Evolutionary conservation across 2,113 vertebrate species (phyloP).

Genomic region (Steatornis caripensis): DNA sequence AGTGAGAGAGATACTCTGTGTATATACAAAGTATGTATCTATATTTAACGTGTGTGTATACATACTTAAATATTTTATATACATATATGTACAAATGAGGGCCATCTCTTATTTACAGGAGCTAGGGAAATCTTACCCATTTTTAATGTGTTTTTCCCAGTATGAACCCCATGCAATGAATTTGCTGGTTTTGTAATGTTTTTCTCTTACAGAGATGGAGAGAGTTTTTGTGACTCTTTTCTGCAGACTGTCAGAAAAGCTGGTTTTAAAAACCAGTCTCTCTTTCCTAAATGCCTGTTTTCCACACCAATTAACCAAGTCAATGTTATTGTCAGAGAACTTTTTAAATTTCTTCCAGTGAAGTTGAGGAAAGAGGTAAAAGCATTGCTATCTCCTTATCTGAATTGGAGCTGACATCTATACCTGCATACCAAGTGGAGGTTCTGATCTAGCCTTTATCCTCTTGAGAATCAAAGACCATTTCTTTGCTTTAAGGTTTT

Average conservation of each 20-base stretch:
- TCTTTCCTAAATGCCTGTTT: not conserved
- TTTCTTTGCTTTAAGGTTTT: not conserved
- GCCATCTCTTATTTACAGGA: not conserved
- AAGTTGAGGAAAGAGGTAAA: not conserved
- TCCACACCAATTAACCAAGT: not conserved
- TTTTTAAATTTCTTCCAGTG: not conserved
- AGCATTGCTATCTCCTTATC: fast-evolving
- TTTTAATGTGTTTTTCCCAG: not conserved
- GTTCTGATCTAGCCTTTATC: not conserved
- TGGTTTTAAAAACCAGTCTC: not conserved
- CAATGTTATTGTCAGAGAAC: not conserved
- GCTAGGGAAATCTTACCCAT: not conserved
- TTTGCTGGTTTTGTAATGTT: not conserved
- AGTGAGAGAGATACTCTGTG: not conserved
- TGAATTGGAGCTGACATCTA: not conserved
- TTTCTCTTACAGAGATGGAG: not conserved
- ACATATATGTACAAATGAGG: not conserved
- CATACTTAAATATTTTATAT: not conserved
- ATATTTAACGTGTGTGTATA: not conserved
- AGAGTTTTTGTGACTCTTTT: not conserved
- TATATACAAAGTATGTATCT: not conserved
- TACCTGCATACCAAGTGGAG: not conserved
- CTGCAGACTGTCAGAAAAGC: not conserved
- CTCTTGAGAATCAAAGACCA: not conserved
- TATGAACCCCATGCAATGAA: not conserved